phyloP scores from a whole-genome alignment of 1,140 invertebrate species.

The Megalopta genalis region DNA sequence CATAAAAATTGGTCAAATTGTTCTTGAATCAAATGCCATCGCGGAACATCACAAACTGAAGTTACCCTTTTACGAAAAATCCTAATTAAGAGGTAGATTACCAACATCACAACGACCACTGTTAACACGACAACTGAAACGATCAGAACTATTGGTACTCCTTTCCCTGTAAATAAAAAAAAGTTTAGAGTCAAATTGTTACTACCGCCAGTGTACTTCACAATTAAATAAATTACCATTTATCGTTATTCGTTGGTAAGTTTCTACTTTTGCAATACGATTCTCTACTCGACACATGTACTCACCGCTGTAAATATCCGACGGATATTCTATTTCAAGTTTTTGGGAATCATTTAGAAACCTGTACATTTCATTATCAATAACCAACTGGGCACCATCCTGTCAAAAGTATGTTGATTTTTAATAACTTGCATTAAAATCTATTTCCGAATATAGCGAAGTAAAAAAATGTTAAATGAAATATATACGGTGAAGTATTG shows the following conservation, averaged over 20 bases:
- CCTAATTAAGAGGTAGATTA: slow-evolving; percentile 80
- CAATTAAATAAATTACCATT: slow-evolving; percentile 68
- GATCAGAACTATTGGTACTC: slow-evolving; percentile 44
- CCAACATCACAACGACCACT: slow-evolving; percentile 78
- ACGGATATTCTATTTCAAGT: slow-evolving; percentile 74
- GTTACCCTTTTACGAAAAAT: slow-evolving; percentile 80
- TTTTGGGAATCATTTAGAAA: slow-evolving; percentile 66
- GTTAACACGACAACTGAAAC: slow-evolving; percentile 59
- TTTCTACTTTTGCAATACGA: slow-evolving; percentile 67
- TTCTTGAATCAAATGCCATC: too few species aligned
- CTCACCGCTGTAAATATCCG: slow-evolving; percentile 74
- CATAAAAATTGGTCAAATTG: too few species aligned
- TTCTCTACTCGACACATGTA: too few species aligned
- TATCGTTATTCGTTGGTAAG: slow-evolving; percentile 73
- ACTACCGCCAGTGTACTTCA: not conserved
- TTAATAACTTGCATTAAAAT: too few species aligned
- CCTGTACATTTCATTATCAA: slow-evolving; percentile 68
- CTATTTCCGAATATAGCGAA: too few species aligned
- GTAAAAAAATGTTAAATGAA: too few species aligned
- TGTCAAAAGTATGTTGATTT: slow-evolving; percentile 46
- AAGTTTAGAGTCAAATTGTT: slow-evolving; percentile 19
- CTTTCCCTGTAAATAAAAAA: slow-evolving; percentile 64
- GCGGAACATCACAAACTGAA: not conserved
- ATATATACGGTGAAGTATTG: too few species aligned
- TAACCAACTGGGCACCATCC: slow-evolving; percentile 58